Evolutionary conservation across 92 coral and sea anemone species (phyloP).

Genomic region (Micromussa lordhowensis): DNA sequence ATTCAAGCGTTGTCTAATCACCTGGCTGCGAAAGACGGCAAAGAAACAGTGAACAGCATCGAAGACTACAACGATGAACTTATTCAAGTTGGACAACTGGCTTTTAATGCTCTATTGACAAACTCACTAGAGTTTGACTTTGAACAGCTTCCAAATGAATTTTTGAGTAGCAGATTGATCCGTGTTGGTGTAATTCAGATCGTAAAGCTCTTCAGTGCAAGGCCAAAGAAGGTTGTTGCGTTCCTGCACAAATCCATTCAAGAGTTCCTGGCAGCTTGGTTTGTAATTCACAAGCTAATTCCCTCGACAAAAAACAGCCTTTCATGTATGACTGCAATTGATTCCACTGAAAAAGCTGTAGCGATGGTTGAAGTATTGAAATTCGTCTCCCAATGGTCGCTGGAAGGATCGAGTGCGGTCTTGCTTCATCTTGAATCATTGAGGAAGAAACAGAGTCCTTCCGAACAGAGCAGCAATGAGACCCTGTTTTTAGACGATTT

Average conservation of each 20-base stretch:
- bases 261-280: constrained; percentile 30
- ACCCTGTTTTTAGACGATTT: not conserved
- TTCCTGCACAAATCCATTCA: constrained; percentile 30
- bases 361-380: not conserved
- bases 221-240: not conserved
- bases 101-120: constrained; percentile 16
- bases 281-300: not conserved
- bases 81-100: constrained; percentile 8
- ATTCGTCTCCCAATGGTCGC: not conserved
- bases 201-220: constrained; percentile 6
- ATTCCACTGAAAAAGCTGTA: not conserved
- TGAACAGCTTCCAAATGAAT: not conserved
- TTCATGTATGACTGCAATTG: not conserved
- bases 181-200: constrained; percentile 8
- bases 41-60: not conserved
- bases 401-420: not conserved
- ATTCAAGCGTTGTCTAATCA: constrained; percentile 7
- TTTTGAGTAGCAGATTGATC: not conserved
- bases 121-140: constrained; percentile 16
- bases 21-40: not conserved
- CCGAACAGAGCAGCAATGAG: not conserved
- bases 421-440: not conserved
- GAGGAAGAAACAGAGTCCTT: not conserved
- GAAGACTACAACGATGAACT: constrained; percentile 1
- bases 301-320: not conserved